phyloP scores from a whole-genome alignment of 2,888 invertebrate genomes.

The Galerucella pusilla region DNA sequence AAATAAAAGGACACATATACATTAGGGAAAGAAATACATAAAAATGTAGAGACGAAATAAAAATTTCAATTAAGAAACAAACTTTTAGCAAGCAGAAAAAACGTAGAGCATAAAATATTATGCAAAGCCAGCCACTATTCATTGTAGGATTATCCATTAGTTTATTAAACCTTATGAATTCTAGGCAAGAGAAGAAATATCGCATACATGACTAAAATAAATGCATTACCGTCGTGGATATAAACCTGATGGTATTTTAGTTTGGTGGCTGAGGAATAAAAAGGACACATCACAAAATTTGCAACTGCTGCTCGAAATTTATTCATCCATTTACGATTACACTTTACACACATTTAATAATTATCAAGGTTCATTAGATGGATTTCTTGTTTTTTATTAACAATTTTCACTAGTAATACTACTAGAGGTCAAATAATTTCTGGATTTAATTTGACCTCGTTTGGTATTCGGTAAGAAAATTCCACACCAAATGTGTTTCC shows the following conservation, averaged over 20 bases:
- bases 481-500: too few relatives aligned
- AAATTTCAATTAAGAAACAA: background rate
- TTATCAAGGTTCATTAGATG: too few relatives aligned
- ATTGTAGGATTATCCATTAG: constrained; percentile 1
- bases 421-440: too few relatives aligned
- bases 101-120: background rate
- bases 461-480: too few relatives aligned
- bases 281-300: background rate
- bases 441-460: too few relatives aligned
- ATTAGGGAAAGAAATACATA: background rate
- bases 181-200: background rate
- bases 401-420: too few relatives aligned
- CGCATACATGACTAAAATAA: background rate
- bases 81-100: background rate
- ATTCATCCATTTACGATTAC: too few relatives aligned
- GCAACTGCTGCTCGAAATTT: background rate
- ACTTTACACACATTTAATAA: too few relatives aligned
- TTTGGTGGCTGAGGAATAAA: background rate
- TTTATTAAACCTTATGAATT: constrained; percentile 5
- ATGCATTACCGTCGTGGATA: background rate
- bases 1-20: too few relatives aligned
- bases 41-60: background rate
- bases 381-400: too few relatives aligned
- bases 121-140: background rate
- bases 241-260: background rate